Base-by-base conservation (phyloP, 2,113 vertebrate genomes). In the Ellobius talpinus region DNA sequence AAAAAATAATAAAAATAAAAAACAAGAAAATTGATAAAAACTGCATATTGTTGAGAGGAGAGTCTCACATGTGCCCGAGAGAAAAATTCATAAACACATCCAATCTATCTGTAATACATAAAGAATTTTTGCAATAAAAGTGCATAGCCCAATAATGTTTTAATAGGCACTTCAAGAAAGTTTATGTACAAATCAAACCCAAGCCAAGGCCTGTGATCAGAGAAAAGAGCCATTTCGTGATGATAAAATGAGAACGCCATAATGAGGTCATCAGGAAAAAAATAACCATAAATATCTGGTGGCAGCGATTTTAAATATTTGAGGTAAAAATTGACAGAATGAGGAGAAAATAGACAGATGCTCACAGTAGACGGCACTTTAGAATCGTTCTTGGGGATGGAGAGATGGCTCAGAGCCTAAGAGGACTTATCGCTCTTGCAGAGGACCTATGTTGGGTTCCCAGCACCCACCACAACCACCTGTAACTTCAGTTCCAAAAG, bases 61-160 rank as follows among this genome's bases (percentile, higher is more conserved):
- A n/a, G 47, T 72, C 82, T 85, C n/a, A 84, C 4, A 16, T 90
- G 45, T 84, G 90, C 77, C 68, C 66, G 24, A 90, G 24, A 77
- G 42, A 90, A 45, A 78, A 26, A 61, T 88, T 85, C 92, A 89
- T 52, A 42, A 42, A 74, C 5, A 45, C 26, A 73, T 74, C 87
- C 68, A 74, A 89, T 17, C 23, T 89, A 78, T 58, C 23, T 74
- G 77, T 63, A 88, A 84, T 87, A 78, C n/a, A 66, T 31, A 85
- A 91, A 58, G 70, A 89, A 72, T 88, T 92, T 68, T 61, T 85
- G 79, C 3, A 97, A 85, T 74, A 61, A 91, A 90, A 33, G 19
- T 50, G 88, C 21, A 33, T 13, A 29, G 36, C 11, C 77, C 50
- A 89, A 63, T 95, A 89, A 95, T 45, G 93, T 81, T 94, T 97